Conservation (phyloP, 2,113 vertebrate genomes). For the Paralichthys olivaceus region DNA sequence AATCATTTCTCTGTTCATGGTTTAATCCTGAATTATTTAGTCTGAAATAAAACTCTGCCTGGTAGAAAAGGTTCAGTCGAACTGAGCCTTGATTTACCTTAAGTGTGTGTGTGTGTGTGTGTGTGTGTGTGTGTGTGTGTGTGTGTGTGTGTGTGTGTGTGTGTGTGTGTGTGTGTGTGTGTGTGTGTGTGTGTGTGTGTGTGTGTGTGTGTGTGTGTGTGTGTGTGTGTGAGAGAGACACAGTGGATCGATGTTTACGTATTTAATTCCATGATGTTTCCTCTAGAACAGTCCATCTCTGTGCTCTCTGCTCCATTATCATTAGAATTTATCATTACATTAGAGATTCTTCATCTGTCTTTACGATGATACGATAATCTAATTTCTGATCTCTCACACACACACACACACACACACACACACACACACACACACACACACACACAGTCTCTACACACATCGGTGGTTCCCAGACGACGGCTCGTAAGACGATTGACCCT, state of each 20-base stretch:
- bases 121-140: too few species aligned
- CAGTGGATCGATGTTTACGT: background rate
- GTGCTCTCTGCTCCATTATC: background rate
- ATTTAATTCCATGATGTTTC: background rate
- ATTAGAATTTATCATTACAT: conserved; percentile 2
- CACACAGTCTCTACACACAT: background rate
- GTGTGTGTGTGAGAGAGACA: too few species aligned
- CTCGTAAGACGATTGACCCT: too few species aligned
- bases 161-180: background rate
- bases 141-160: too few species aligned
- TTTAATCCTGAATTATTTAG: too few species aligned
- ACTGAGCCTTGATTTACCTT: too few species aligned
- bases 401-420: background rate
- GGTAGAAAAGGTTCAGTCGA: too few species aligned
- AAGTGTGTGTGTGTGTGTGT: too few species aligned
- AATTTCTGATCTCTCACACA: background rate
- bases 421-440: background rate
- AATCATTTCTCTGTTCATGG: too few species aligned
- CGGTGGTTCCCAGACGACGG: too few species aligned
- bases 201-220: too few species aligned
- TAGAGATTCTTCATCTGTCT: background rate
- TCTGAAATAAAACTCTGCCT: too few species aligned
- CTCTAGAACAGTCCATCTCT: background rate
- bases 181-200: background rate
- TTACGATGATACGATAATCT: background rate